Evolutionary conservation across 1,140 invertebrate genomes (phyloP).

Genomic region (Orius insidiosus): DNA sequence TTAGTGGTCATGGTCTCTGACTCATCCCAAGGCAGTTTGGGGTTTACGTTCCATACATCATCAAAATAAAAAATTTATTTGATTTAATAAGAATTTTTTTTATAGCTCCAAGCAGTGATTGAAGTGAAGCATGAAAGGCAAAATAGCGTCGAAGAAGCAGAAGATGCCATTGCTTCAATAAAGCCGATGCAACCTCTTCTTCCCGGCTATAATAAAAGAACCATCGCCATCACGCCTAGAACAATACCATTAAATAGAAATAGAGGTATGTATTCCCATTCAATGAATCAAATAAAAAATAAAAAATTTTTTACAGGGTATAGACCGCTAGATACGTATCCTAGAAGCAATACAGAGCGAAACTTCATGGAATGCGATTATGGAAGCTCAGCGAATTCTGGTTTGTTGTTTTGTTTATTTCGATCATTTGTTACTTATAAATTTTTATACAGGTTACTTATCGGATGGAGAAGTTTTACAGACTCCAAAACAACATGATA

Average conservation of each 20-base stretch:
- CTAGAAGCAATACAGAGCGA: conserved; percentile 15
- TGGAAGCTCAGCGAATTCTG: conserved; percentile 21
- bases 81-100: conserved; percentile 3
- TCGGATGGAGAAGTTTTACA: conserved; percentile 52
- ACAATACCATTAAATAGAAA: conserved; percentile 15
- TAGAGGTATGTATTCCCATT: conserved; percentile 9
- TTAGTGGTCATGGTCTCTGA: too few relatives aligned
- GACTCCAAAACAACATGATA: conserved; percentile 35
- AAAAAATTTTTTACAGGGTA: conserved; percentile 5
- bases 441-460: too few relatives aligned
- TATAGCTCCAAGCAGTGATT: conserved; percentile 11
- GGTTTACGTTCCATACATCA: neutral
- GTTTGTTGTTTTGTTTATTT: too few relatives aligned
- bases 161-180: conserved; percentile 66
- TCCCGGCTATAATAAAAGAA: conserved; percentile 39
- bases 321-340: conserved; percentile 13
- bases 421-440: too few relatives aligned
- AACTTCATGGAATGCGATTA: conserved; percentile 13
- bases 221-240: conserved; percentile 17
- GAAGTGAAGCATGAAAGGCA: conserved; percentile 18
- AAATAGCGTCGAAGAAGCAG: conserved; percentile 25
- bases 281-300: neutral
- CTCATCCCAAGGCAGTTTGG: neutral
- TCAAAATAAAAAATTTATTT: conserved; percentile 2
- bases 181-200: conserved; percentile 82